Conservation (phyloP, 2,113 vertebrate genomes). For the Oreochromis aureus region DNA sequence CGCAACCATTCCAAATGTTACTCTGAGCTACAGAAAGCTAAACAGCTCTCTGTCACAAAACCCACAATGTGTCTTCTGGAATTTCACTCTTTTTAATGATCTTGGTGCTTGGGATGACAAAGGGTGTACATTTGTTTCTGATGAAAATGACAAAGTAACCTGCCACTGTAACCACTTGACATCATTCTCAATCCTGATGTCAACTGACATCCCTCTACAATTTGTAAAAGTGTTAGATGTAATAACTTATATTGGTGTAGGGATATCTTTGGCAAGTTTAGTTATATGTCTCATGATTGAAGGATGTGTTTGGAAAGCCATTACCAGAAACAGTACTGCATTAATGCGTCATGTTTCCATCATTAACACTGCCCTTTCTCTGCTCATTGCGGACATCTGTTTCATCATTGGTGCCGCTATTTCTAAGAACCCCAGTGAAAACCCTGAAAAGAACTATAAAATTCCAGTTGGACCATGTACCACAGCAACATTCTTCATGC, state of each 20-base stretch:
- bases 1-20: conserved; percentile 29
- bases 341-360: conserved; percentile 82
- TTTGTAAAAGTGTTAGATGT: conserved; percentile 11
- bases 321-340: conserved; percentile 76
- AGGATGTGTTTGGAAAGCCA: conserved; percentile 70
- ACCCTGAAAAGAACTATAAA: background rate
- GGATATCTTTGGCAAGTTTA: conserved; percentile 78
- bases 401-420: conserved; percentile 73
- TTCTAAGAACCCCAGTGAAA: conserved; percentile 28
- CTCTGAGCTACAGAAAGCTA: conserved; percentile 69
- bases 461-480: conserved; percentile 63
- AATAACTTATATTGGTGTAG: conserved; percentile 73
- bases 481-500: conserved; percentile 81
- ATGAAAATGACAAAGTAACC: background rate
- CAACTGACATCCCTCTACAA: background rate
- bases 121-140: conserved; percentile 43
- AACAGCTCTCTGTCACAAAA: conserved; percentile 31
- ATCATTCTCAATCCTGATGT: conserved; percentile 86
- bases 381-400: conserved; percentile 78
- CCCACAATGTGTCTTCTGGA: conserved; percentile 80
- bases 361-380: conserved; percentile 78
- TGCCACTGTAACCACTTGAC: conserved; percentile 80
- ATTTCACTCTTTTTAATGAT: conserved; percentile 50
- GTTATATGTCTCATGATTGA: conserved; percentile 79
- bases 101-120: conserved; percentile 66